These are phyloP conservation scores for Drosophila tristis DNA, from an alignment of 1,140 invertebrate genomes.

Conservation along the genomic window DNA sequence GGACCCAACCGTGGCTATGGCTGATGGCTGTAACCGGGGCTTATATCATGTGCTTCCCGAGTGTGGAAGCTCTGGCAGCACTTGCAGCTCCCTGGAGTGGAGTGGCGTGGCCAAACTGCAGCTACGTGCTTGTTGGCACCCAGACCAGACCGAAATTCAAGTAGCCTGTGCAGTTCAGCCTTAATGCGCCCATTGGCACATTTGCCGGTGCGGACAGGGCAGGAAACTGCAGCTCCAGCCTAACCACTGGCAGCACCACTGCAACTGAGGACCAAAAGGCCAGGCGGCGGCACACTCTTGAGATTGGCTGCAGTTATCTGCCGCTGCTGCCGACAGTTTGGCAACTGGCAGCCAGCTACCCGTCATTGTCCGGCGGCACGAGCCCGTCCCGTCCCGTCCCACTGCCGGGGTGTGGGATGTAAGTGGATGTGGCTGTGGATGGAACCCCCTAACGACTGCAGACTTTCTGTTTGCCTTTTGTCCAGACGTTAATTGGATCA, in stretches of 20 bases:
- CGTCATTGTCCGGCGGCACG: constrained; percentile 69
- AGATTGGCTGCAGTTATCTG: constrained; percentile 53
- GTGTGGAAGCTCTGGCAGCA: neutral
- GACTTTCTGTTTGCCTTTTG: constrained; percentile 34
- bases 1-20: neutral
- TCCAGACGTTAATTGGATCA: constrained; percentile 60
- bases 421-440: neutral
- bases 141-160: constrained; percentile 26
- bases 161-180: constrained; percentile 42
- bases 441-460: too few relatives aligned
- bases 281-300: constrained; percentile 14
- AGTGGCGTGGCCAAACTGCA: constrained; percentile 19
- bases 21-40: neutral
- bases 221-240: constrained; percentile 58
- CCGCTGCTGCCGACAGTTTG: constrained; percentile 13
- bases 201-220: constrained; percentile 11
- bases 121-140: constrained; percentile 1
- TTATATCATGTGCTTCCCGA: constrained; percentile 23
- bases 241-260: constrained; percentile 18
- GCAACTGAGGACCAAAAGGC: constrained; percentile 33
- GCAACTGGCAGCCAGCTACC: constrained; percentile 44
- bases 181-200: constrained; percentile 39
- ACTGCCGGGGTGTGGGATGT: neutral
- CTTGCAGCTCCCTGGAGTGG: neutral
- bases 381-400: constrained; percentile 13